phyloP scores from a whole-genome alignment of 2,797 vertebrate species.

The Bufotes viridis region DNA sequence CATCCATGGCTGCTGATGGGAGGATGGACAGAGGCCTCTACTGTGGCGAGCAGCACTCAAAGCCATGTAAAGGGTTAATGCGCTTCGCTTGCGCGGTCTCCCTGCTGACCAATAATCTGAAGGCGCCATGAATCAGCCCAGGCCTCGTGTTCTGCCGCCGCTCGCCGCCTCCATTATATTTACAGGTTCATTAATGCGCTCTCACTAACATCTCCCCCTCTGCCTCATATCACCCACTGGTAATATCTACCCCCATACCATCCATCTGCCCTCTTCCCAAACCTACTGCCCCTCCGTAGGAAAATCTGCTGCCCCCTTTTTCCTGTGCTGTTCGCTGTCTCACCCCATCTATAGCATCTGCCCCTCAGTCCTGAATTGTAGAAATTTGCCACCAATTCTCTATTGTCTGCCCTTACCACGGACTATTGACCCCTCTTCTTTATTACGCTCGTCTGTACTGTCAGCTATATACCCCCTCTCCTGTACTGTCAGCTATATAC shows the following conservation, averaged over 20 bases:
- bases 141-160: neutral
- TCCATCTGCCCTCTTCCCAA: neutral
- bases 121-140: neutral
- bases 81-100: neutral
- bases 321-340: neutral
- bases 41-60: neutral
- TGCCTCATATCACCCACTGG: neutral
- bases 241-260: neutral
- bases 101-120: neutral
- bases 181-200: slow-evolving; percentile 13
- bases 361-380: neutral
- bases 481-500: too few relatives aligned
- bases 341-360: neutral
- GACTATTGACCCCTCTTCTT: neutral
- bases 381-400: neutral
- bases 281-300: neutral
- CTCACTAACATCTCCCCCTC: neutral
- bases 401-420: too few relatives aligned
- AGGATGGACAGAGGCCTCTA: too few relatives aligned
- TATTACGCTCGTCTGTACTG: neutral
- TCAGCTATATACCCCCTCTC: too few relatives aligned
- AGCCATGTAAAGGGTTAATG: neutral
- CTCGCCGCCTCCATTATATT: neutral
- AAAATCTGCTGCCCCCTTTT: too few relatives aligned
- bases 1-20: neutral